phyloP scores from a whole-genome alignment of 92 coral and sea anemone species.

The Nematostella vectensis region DNA sequence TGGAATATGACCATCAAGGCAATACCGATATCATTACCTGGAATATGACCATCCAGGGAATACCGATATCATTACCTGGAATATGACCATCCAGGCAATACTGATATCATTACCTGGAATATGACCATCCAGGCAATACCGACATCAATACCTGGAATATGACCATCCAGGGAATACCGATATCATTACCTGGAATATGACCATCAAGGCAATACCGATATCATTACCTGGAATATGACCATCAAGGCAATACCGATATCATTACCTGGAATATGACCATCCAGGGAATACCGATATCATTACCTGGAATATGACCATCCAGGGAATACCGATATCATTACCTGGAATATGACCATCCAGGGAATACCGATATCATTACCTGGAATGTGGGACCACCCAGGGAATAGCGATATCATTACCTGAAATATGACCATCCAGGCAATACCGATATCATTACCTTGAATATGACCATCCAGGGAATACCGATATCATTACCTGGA shows the following conservation, averaged over 20 bases:
- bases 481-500: constrained; percentile 85
- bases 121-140: no score
- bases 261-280: constrained; percentile 83
- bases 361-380: no score
- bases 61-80: no score
- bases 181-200: constrained; percentile 85
- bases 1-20: constrained; percentile 97
- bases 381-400: constrained; percentile 94
- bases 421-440: no score
- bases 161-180: constrained; percentile 84
- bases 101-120: constrained; percentile 88
- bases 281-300: no score
- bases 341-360: no score
- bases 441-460: no score
- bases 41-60: no score
- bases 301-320: constrained; percentile 97
- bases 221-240: constrained; percentile 96
- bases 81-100: constrained; percentile 87
- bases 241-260: constrained; percentile 88
- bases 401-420: constrained; percentile 88
- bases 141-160: constrained; percentile 99
- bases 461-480: constrained; percentile 91
- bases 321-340: constrained; percentile 84
- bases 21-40: constrained; percentile 84
- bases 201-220: no score